Evolutionary conservation across 2,113 vertebrate species (phyloP), one percentile per base, ranked within the genome.

Genomic region (Procavia capensis): DNA sequence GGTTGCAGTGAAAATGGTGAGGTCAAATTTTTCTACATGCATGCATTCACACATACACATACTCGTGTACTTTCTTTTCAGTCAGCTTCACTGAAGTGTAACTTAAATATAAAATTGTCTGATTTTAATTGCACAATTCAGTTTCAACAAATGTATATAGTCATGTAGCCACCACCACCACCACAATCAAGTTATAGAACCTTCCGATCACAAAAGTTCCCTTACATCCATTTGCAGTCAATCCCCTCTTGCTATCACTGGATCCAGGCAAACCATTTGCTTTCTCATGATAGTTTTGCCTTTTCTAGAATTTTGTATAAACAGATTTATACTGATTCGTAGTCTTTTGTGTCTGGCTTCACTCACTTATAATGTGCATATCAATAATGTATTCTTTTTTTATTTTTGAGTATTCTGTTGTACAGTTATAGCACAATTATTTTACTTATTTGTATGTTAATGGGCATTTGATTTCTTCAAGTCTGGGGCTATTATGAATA

Each of bases 61-160:
- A 57, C 17, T 84, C 36, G 68, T 59, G 41, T 27, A 50, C 27
- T 43, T 87, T 91, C 43, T 61, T 75, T 93, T 83, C 61, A 90
- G 61, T 90, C 78, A 91, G 41, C 29, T 85, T 93, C 39, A 61
- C 11, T 88, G 50, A 88, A 80, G 72, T 29, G 64, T 83, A 93
- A 78, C 70, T 87, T 80, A 80, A 86, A 80, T 54, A 80, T 79
- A 78, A 90, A 79, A 45, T 80, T 75, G n/a, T 25, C n/a, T 75
- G 31, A 29, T 75, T 88, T 92, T 88, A 97, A 54, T 63, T 85
- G n/a, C 20, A 87, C 34, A n/a, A 36, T 90, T 95, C 34, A 78
- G 20, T 72, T 72, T 72, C 24, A 22, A 72, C 70, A 72, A 72
- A 72, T 72, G 70, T 72, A 22, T 72, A 39, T 17, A 64, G 63